Conservation (phyloP, 1,140 invertebrate genomes). For the Drosophila pseudoobscura region DNA sequence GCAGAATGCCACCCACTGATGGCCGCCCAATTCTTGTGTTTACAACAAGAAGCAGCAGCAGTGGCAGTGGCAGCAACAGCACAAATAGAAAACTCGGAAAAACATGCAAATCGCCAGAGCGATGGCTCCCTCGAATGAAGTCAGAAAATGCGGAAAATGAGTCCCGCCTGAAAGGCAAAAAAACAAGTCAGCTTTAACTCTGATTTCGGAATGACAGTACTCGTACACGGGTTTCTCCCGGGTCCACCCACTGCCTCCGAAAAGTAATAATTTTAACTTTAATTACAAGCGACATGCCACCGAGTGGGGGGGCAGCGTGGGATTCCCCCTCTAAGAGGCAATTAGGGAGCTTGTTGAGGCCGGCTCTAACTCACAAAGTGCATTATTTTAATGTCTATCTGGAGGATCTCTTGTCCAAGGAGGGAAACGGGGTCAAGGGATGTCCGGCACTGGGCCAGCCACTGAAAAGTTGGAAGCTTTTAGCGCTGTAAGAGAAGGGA, state of each 20-base stretch:
- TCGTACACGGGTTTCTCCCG: slow-evolving; percentile 2
- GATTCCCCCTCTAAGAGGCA: slow-evolving; percentile 16
- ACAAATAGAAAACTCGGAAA: slow-evolving; percentile 37
- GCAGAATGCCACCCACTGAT: slow-evolving; percentile 14
- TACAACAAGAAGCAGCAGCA: slow-evolving; percentile 4
- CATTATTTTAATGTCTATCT: slow-evolving; percentile 40
- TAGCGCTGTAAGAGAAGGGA: slow-evolving; percentile 5
- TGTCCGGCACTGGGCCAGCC: background rate
- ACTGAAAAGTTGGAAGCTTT: slow-evolving; percentile 21
- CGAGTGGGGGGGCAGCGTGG: too few relatives aligned
- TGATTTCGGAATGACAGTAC: slow-evolving; percentile 31
- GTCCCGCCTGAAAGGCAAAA: slow-evolving; percentile 14
- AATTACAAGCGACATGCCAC: slow-evolving; percentile 36
- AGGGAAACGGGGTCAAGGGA: slow-evolving; percentile 35
- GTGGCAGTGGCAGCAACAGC: background rate
- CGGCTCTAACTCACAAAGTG: slow-evolving; percentile 41
- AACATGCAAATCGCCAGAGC: slow-evolving; percentile 47
- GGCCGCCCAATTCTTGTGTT: slow-evolving; percentile 24
- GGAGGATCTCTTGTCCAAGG: slow-evolving; percentile 2
- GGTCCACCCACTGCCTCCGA: too few relatives aligned
- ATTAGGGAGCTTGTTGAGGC: slow-evolving; percentile 29
- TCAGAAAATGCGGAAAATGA: slow-evolving; percentile 35
- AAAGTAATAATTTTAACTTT: slow-evolving; percentile 29
- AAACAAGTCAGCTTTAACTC: slow-evolving; percentile 32
- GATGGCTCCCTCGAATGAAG: slow-evolving; percentile 34